Percentiles rank a stretch among this genome's conserved stretches.
Evolutionary conservation across 2,113 vertebrate species (phyloP).

Genomic region (Lethenteron reissneri): DNA sequence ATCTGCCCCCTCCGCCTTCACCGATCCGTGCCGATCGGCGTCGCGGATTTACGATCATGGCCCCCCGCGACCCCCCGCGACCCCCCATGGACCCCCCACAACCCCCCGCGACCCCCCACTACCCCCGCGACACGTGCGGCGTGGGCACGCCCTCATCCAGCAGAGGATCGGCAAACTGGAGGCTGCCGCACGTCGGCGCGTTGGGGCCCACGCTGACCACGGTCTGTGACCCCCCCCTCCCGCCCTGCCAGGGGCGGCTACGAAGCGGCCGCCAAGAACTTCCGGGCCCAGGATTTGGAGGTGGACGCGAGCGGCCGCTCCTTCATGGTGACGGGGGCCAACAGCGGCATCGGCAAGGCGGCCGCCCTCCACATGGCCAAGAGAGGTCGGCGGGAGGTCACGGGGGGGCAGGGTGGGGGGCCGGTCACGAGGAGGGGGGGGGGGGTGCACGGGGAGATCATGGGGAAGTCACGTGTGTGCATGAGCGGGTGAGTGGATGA

Average conservation of each 20-base stretch:
- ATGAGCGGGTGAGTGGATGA: no score
- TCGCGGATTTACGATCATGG: no score
- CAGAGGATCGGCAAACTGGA: neutral
- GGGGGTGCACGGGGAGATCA: no score
- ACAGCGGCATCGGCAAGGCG: slow-evolving; percentile 44
- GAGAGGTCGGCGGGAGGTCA: slow-evolving; percentile 22
- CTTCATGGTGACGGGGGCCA: slow-evolving; percentile 36
- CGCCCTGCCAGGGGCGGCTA: slow-evolving; percentile 28
- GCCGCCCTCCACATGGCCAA: slow-evolving; percentile 30
- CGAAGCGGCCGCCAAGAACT: slow-evolving; percentile 30
- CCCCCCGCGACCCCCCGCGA: no score
- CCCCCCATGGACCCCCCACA: no score
- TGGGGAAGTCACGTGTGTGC: no score
- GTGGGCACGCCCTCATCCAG: neutral
- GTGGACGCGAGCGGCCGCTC: slow-evolving; percentile 29
- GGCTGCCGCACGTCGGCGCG: neutral
- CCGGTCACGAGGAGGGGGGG: neutral
- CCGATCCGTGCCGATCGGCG: no score
- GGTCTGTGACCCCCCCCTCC: accelerated
- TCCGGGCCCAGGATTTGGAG: slow-evolving; percentile 27
- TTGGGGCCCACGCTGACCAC: accelerated
- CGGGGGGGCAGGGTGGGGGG: no score
- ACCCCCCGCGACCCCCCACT: neutral
- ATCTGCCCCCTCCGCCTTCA: no score
- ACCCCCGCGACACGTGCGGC: no score